These are phyloP conservation scores for Myrmecobius fasciatus DNA, from an alignment of 2,113 vertebrate genomes.

Conservation along the genomic window DNA sequence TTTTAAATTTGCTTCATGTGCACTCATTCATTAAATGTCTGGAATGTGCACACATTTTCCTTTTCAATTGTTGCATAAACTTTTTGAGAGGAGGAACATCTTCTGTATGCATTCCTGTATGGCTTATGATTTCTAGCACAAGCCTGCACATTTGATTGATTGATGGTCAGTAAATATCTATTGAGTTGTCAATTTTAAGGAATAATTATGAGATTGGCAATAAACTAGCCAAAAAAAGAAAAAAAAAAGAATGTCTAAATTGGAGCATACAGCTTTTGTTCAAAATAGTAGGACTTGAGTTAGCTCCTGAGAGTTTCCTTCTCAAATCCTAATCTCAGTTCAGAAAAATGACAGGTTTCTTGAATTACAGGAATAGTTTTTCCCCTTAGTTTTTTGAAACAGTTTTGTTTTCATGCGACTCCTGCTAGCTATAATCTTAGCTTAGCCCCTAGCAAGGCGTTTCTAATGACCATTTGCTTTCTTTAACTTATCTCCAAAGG, in stretches of 20 bases:
- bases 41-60: background rate
- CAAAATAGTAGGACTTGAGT: slow-evolving; percentile 10
- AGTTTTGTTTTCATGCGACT: slow-evolving; percentile 3
- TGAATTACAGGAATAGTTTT: slow-evolving; percentile 18
- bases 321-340: slow-evolving; percentile 14
- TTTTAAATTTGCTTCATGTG: background rate
- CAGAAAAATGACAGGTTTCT: background rate
- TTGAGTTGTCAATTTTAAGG: background rate
- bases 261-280: background rate
- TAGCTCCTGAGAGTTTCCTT: background rate
- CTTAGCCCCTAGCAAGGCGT: slow-evolving; percentile 25
- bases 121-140: background rate
- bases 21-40: background rate
- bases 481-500: slow-evolving; percentile 35
- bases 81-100: background rate
- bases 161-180: background rate
- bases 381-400: slow-evolving; percentile 5
- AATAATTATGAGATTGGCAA: background rate
- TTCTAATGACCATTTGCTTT: slow-evolving; percentile 21
- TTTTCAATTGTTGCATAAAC: background rate
- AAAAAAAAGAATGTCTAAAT: background rate
- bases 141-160: too few relatives aligned
- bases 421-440: slow-evolving; percentile 30
- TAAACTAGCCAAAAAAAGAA: background rate
- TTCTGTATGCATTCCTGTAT: background rate